These are phyloP conservation scores for Zaprionus obscuricornis DNA, from an alignment of 2,888 invertebrate species.

Conservation along the genomic window DNA sequence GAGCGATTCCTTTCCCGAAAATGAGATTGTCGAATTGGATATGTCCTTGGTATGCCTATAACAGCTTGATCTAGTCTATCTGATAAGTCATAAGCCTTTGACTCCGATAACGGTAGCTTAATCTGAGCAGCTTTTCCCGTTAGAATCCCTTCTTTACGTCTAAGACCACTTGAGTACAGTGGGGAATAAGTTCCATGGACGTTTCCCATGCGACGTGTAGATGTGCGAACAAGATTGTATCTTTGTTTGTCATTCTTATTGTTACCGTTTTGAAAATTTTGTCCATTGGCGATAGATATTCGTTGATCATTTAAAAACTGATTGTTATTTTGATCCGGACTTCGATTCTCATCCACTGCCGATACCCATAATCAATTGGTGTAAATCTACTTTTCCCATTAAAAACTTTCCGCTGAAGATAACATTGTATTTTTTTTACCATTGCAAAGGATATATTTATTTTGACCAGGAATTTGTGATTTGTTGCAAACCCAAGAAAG, in stretches of 20 bases:
- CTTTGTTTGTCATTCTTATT: constrained; percentile 19
- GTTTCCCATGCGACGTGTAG: constrained; percentile 45
- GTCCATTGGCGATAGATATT: constrained; percentile 50
- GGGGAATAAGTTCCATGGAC: background rate
- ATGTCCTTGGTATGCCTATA: constrained; percentile 60
- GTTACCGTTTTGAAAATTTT: constrained; percentile 26
- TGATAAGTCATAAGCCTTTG: constrained; percentile 14
- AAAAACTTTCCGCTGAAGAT: no score
- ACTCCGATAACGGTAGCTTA: constrained; percentile 30
- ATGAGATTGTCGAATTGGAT: constrained; percentile 75
- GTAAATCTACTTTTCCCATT: no score
- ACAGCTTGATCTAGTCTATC: constrained; percentile 35
- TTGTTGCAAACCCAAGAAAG: no score
- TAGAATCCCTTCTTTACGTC: constrained; percentile 21
- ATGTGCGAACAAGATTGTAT: constrained; percentile 15
- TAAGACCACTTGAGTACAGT: constrained; percentile 1
- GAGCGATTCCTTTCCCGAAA: constrained; percentile 81
- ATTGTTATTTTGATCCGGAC: constrained; percentile 62
- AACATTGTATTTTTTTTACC: no score
- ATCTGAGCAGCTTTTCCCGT: constrained; percentile 10
- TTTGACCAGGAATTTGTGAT: no score
- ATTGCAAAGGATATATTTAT: no score
- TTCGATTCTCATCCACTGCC: constrained; percentile 79
- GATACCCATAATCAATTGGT: no score
- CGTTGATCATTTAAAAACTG: constrained; percentile 51